Base-by-base conservation (phyloP, 2,113 vertebrate genomes). In the Stictonetta naevosa region DNA sequence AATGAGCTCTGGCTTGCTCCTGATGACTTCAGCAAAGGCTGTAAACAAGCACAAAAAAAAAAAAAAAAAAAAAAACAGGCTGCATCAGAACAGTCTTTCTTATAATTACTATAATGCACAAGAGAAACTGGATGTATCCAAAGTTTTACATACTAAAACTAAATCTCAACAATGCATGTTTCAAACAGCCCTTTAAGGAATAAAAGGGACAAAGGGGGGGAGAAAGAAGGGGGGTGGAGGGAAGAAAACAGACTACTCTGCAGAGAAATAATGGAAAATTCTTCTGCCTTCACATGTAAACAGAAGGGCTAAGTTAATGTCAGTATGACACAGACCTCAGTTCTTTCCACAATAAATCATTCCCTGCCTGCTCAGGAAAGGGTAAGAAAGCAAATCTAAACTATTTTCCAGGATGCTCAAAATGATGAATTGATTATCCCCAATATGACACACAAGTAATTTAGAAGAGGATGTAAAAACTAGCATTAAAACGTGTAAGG, bases 1-100 rank as follows among this genome's bases (percentile, higher is more conserved):
- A 98, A 96, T 11, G 97, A 96, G 48, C 98, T 98, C 56, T 97
- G 92, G 42, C 95, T 96, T 59, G 98, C 59, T 92, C 90, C 92
- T 2, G 97, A 96, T 75, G 96, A 84, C 74, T 97, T 90, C 90
- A 99, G 58, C 86, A 99, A 96, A 60, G 95, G 93, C 99, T 99
- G 77, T 59, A 78, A 94, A 92, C 6, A 78, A 89, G 52, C 26
- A 38, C 7, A 38, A 38, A 38, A 38, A 38, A 38, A 38, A 38
- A 38, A 38, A 38, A 38, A 38, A 38, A 38, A 80, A 34, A 58
- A 75, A 79, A 48, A 75, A 75, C 8, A 16, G 36, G 3, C 4
- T 52, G 17, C 44, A 86, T 88, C 69, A 84, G 46, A 50, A 75
- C 63, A 86, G 52, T 38, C 3, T 60, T 25, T 46, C 48, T 20